A percentile compares a stretch with the other conserved stretches of the same genome.
phyloP scores from a whole-genome alignment of 2,888 invertebrate species.

The Athrips mouffetella region DNA sequence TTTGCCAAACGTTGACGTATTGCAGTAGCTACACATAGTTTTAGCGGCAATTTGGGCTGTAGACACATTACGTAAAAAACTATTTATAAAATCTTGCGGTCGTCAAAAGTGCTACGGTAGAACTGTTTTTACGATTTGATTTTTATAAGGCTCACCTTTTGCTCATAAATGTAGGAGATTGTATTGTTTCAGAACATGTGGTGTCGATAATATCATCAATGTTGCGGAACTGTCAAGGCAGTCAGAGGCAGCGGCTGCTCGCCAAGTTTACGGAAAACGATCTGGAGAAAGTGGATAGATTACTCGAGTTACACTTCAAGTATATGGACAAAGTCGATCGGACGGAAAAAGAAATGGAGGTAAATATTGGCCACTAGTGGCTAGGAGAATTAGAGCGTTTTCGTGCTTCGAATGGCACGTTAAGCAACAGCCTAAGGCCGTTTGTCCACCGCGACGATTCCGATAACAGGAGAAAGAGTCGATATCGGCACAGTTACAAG shows the following conservation, averaged over 20 bases:
- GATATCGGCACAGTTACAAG: too few species aligned
- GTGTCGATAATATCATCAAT: slow-evolving; percentile 95
- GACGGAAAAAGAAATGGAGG: slow-evolving; percentile 88
- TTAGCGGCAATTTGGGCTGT: too few species aligned
- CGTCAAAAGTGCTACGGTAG: too few species aligned
- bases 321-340: slow-evolving; percentile 95
- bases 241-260: slow-evolving; percentile 92
- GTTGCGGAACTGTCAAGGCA: slow-evolving; percentile 93
- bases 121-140: too few species aligned
- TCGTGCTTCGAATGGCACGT: background rate
- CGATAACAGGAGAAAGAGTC: too few species aligned
- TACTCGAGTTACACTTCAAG: slow-evolving; percentile 97
- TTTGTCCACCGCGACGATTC: too few species aligned
- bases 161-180: background rate
- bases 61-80: too few species aligned
- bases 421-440: too few species aligned
- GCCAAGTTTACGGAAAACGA: slow-evolving; percentile 99
- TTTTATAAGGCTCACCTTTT: too few species aligned
- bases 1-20: too few species aligned
- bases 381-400: slow-evolving; percentile 30
- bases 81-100: too few species aligned
- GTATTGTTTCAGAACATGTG: slow-evolving; percentile 85
- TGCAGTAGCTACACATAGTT: too few species aligned
- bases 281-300: slow-evolving; percentile 97
- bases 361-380: slow-evolving; percentile 28